Evolutionary conservation across 1,140 invertebrate species (phyloP).

Genomic region (Lucilia cuprina): DNA sequence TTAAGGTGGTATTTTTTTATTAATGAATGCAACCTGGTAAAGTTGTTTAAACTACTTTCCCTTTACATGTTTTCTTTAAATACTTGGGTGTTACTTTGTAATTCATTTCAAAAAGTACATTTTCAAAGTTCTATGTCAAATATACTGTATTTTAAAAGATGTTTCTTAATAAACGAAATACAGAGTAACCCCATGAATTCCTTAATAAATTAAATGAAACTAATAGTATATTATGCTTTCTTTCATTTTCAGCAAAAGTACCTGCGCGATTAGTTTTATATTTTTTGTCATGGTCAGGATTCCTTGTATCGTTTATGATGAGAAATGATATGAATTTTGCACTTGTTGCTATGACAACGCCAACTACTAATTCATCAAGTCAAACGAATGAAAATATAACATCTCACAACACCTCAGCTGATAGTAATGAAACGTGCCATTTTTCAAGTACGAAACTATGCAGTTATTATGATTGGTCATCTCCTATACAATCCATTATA

Average conservation of each 20-base stretch:
- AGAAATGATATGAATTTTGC: slow-evolving; percentile 77
- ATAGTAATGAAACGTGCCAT: not conserved
- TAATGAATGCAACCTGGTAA: too few species aligned
- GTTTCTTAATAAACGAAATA: not conserved
- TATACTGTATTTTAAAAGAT: too few species aligned
- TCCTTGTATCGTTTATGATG: slow-evolving; percentile 80
- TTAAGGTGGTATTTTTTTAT: too few species aligned
- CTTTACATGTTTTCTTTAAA: not conserved
- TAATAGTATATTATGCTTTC: not conserved
- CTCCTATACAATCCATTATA: slow-evolving; percentile 69
- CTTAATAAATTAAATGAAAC: not conserved
- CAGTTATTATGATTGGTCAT: slow-evolving; percentile 69
- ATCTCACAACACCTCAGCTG: not conserved
- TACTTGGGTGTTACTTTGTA: not conserved
- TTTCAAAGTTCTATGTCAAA: not conserved
- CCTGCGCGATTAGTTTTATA: slow-evolving; percentile 74
- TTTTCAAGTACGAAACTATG: not conserved
- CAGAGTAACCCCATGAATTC: not conserved
- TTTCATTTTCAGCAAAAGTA: slow-evolving; percentile 54
- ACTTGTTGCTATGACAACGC: slow-evolving; percentile 72
- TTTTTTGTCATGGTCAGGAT: slow-evolving; percentile 75
- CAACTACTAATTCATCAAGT: not conserved
- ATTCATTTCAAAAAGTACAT: not conserved
- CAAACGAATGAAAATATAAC: not conserved
- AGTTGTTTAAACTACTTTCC: not conserved